phyloP scores from a whole-genome alignment of 2,797 vertebrate genomes.

The Pangasius krempfi region DNA sequence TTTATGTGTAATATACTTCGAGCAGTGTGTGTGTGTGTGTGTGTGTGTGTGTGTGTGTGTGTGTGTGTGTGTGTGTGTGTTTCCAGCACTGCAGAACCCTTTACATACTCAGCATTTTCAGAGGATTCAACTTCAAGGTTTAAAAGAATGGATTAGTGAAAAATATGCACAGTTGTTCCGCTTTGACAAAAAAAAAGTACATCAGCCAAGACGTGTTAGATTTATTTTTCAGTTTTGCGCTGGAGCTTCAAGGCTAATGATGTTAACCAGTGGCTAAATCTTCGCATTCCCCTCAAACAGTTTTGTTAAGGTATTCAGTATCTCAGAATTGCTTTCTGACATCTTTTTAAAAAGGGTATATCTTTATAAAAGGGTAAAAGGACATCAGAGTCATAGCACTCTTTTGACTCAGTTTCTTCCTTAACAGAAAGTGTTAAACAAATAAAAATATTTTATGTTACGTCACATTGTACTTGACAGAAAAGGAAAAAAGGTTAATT shows the following conservation, averaged over 20 bases:
- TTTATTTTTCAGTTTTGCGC: background rate
- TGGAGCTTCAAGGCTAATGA: background rate
- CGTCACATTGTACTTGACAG: background rate
- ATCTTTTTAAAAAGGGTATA: too few species aligned
- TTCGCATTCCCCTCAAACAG: background rate
- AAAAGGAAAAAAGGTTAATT: background rate
- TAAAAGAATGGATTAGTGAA: background rate
- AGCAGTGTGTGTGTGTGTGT: background rate
- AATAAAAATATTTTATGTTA: background rate
- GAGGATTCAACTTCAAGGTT: background rate
- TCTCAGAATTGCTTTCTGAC: background rate
- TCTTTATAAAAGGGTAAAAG: background rate
- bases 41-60: background rate
- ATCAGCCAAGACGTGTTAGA: background rate
- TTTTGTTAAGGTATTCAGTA: background rate
- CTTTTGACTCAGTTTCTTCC: background rate
- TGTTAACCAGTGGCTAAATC: background rate
- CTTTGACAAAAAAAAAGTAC: background rate
- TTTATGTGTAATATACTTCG: conserved; percentile 11
- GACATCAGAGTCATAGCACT: background rate
- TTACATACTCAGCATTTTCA: conserved; percentile 11
- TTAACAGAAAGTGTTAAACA: background rate
- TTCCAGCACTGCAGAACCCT: background rate
- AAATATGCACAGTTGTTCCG: background rate
- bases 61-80: background rate